Evolutionary conservation across 2,888 invertebrate genomes (phyloP).

Genomic region (Phyllotreta cruciferae): DNA sequence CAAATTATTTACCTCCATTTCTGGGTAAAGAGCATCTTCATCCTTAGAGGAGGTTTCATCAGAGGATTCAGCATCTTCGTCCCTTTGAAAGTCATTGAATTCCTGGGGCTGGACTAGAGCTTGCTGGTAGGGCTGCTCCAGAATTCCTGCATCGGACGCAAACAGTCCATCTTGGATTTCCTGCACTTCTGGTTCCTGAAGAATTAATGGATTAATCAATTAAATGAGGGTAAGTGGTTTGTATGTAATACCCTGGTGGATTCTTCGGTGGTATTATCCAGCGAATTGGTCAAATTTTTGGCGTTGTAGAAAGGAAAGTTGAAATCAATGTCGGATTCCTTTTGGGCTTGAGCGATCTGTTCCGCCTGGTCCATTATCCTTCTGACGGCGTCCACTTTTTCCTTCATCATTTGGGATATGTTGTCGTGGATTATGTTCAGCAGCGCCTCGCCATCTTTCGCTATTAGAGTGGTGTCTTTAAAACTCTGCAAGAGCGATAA

Average conservation of each 20-base stretch:
- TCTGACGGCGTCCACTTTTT: conserved; percentile 86
- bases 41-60: conserved; percentile 42
- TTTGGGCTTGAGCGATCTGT: conserved; percentile 74
- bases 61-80: conserved; percentile 46
- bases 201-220: background rate
- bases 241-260: conserved; percentile 31
- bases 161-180: conserved; percentile 50
- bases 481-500: conserved; percentile 69
- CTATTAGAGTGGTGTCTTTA: conserved; percentile 75
- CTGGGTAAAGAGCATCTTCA: conserved; percentile 44
- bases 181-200: conserved; percentile 39
- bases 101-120: conserved; percentile 50
- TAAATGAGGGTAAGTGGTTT: background rate
- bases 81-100: conserved; percentile 49
- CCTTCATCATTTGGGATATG: conserved; percentile 86
- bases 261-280: conserved; percentile 57
- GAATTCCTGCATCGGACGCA: conserved; percentile 35
- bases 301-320: conserved; percentile 75
- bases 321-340: conserved; percentile 63
- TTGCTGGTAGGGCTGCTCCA: conserved; percentile 47
- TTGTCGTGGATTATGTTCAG: conserved; percentile 84
- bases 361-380: conserved; percentile 90
- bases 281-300: conserved; percentile 68
- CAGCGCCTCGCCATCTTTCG: conserved; percentile 78
- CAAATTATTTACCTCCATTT: conserved; percentile 45